A percentile compares a stretch with the other conserved stretches of the same genome.
Conservation (phyloP, 2,888 invertebrate genomes). For the Zhuqinia jingwanae region DNA sequence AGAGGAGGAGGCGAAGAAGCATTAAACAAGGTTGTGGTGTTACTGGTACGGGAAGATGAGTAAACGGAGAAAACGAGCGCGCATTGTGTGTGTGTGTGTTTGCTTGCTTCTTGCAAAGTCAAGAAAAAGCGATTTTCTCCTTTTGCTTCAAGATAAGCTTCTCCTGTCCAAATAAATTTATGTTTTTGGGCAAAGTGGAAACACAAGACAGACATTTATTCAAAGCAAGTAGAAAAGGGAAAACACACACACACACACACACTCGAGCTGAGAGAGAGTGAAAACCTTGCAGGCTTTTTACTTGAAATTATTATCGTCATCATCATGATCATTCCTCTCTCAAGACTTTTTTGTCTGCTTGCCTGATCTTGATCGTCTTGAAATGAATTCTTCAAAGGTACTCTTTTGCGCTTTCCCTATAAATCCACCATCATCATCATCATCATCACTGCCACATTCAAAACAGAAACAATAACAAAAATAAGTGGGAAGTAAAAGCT, state of each 20-base stretch:
- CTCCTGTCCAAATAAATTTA: slow-evolving; percentile 71
- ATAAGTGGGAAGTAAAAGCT: not conserved
- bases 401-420: slow-evolving; percentile 10
- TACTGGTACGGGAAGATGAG: slow-evolving; percentile 17
- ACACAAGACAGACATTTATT: slow-evolving; percentile 34
- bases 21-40: slow-evolving; percentile 17
- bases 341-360: not conserved
- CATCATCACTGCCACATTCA: slow-evolving; percentile 6
- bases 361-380: not conserved
- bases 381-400: slow-evolving; percentile 3
- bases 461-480: slow-evolving; percentile 16
- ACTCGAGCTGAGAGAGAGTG: not conserved
- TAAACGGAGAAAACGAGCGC: not conserved
- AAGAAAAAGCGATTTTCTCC: slow-evolving; percentile 63
- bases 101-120: not conserved
- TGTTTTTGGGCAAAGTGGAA: slow-evolving; percentile 43
- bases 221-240: slow-evolving; percentile 23
- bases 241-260: too few species aligned
- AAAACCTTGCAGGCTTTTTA: slow-evolving; percentile 45
- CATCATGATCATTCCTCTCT: not conserved
- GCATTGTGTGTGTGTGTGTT: not conserved
- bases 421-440: slow-evolving; percentile 19
- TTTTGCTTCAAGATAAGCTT: slow-evolving; percentile 59
- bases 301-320: slow-evolving; percentile 24
- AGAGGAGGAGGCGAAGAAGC: not conserved